Percentiles rank a stretch among this genome's conserved stretches.
Evolutionary conservation across 2,113 vertebrate species (phyloP).

Genomic region (Sphaerodactylus townsendi): DNA sequence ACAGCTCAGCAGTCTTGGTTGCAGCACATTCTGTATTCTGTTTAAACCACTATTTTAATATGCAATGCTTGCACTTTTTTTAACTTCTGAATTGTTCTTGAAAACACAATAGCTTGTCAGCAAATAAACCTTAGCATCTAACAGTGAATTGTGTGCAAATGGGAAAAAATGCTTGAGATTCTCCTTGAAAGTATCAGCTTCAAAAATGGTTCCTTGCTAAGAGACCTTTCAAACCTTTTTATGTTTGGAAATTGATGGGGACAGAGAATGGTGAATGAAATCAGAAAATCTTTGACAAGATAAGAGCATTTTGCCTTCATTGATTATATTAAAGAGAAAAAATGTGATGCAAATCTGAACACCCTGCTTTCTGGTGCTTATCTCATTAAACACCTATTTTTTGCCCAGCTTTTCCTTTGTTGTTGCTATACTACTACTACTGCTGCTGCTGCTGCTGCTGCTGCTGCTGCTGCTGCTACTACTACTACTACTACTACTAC

Average conservation of each 20-base stretch:
- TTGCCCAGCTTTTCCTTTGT: neutral
- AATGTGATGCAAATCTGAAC: neutral
- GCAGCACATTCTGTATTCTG: constrained; percentile 29
- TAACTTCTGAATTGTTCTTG: constrained; percentile 16
- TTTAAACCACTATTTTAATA: constrained; percentile 26
- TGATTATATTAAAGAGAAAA: neutral
- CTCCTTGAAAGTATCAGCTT: neutral
- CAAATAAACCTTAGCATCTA: constrained; percentile 23
- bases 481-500: too few species aligned
- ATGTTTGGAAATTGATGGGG: neutral
- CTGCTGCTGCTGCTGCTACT: too few species aligned
- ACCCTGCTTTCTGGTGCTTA: neutral
- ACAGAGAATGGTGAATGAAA: neutral
- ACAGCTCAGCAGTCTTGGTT: constrained; percentile 8
- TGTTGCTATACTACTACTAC: too few species aligned
- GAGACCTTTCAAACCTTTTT: neutral
- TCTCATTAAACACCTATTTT: neutral
- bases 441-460: too few species aligned
- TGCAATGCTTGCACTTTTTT: constrained; percentile 16
- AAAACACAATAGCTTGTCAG: constrained; percentile 16
- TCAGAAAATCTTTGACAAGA: neutral
- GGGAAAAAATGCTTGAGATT: neutral
- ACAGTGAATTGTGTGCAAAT: neutral
- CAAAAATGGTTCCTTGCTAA: neutral
- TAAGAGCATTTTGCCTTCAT: neutral